Percentiles rank a stretch among this genome's conserved stretches.
Conservation (phyloP, 2,113 vertebrate species). For the Regulus satrapa region DNA sequence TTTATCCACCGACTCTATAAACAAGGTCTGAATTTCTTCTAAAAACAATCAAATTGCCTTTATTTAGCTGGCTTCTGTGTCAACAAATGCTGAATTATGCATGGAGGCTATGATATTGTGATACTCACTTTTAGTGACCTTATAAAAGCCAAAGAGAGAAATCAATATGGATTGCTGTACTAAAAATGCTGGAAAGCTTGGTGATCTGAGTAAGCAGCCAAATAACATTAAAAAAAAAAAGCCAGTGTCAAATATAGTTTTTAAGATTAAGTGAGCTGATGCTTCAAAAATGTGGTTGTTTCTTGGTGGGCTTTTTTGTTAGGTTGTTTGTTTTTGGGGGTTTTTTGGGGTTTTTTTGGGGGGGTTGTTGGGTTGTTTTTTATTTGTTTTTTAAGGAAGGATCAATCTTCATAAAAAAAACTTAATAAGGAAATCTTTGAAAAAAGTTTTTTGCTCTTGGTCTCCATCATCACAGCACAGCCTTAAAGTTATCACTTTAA, state of each 20-base stretch:
- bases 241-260: not conserved
- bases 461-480: not conserved
- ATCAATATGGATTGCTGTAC: not conserved
- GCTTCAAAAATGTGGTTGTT: not conserved
- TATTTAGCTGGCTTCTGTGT: conserved; percentile 5
- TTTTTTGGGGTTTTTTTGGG: not conserved
- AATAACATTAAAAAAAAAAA: not conserved
- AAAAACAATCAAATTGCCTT: conserved; percentile 6
- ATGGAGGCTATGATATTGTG: not conserved
- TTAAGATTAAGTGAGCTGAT: not conserved
- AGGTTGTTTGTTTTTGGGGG: too few relatives aligned
- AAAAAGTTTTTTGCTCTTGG: not conserved
- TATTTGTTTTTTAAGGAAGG: not conserved
- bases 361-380: not conserved
- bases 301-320: not conserved
- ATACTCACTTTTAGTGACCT: conserved; percentile 39
- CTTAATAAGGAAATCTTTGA: not conserved
- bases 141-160: conserved; percentile 2
- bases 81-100: conserved; percentile 36
- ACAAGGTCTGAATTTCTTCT: not conserved
- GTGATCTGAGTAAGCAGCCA: not conserved
- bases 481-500: not conserved
- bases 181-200: not conserved
- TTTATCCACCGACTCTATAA: not conserved
- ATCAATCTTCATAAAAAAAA: not conserved